Base-by-base conservation (phyloP, 1,140 invertebrate genomes). In the Magallana angulata region DNA sequence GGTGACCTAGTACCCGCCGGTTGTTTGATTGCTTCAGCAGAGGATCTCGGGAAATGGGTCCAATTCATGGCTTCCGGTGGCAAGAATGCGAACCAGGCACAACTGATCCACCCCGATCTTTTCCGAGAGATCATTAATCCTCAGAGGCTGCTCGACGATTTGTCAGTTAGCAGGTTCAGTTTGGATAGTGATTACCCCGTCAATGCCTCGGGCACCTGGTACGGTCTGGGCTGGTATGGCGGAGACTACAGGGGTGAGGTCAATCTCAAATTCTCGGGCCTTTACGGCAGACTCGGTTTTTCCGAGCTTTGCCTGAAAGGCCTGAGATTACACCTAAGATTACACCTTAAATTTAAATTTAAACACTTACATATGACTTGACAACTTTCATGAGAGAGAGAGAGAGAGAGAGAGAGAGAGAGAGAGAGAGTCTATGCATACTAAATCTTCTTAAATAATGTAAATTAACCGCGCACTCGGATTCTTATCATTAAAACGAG, bases 11-110 rank as follows among this genome's bases (percentile, higher is more conserved):
- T 18, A 12, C 68, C 68, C 30, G 68, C 68, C 7, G 68, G 68
- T 11, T 76, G 68, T 36, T 11, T 76, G 0, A 30, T 30, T 12
- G 68, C 68, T 30, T 76, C 68, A 9, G 24, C 68, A 9, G 24
- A 76, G 24, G 68, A 76, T 76, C 12, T 76, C 11, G 68, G 24
- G 7, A 76, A 76, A 76, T 76, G 68, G 68, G 36, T 76, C 68
- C 68, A 12, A 30, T 76, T 76, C 36, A 76, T 76, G 24, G 18
- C 68, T 30, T 7, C 68, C 2, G 68, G 68, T 18, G 68, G 68
- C 4, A 36, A 30, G 68, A 76, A 24, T 9, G 68, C 36, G 18
- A 30, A 76, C 36, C 24, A 30, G 36, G 2, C 12, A 3, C 68
- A 76, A 76, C 36, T 76, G 36, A 76, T 76, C 36, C 68, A 76